Evolutionary conservation across 2,888 invertebrate genomes (phyloP).

Genomic region (Deilephila porcellus): DNA sequence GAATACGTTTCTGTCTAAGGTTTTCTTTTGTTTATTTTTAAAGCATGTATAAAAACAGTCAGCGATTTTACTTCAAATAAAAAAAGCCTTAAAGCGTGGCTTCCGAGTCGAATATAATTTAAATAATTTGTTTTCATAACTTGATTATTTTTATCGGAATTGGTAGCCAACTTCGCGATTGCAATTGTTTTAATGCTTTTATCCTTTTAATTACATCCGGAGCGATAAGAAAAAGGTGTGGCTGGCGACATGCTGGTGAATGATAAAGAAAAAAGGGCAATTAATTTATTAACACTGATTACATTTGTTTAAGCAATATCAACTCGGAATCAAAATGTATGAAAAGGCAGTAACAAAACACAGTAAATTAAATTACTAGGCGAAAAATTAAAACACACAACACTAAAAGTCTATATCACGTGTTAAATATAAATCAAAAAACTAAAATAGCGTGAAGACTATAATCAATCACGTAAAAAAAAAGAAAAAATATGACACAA

Average conservation of each 20-base stretch:
- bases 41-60: not conserved
- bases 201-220: not conserved
- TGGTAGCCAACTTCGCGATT: not conserved
- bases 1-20: not conserved
- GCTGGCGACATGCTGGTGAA: not conserved
- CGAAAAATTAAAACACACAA: too few relatives aligned
- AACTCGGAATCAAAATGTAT: too few relatives aligned
- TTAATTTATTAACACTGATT: not conserved
- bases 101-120: too few relatives aligned
- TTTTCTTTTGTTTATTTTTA: not conserved
- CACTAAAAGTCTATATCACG: too few relatives aligned
- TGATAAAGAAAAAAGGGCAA: not conserved
- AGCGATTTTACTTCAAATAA: not conserved
- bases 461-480: not conserved
- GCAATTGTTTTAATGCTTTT: slow-evolving; percentile 2
- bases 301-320: too few relatives aligned
- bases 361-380: too few relatives aligned
- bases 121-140: too few relatives aligned
- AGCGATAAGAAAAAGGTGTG: slow-evolving; percentile 3
- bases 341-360: too few relatives aligned
- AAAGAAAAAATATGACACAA: not conserved
- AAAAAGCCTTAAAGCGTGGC: too few relatives aligned
- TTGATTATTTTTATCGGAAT: not conserved
- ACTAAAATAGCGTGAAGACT: not conserved
- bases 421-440: not conserved